Base-by-base conservation (phyloP, 1,140 invertebrate species). In the Drosophila sp. region DNA sequence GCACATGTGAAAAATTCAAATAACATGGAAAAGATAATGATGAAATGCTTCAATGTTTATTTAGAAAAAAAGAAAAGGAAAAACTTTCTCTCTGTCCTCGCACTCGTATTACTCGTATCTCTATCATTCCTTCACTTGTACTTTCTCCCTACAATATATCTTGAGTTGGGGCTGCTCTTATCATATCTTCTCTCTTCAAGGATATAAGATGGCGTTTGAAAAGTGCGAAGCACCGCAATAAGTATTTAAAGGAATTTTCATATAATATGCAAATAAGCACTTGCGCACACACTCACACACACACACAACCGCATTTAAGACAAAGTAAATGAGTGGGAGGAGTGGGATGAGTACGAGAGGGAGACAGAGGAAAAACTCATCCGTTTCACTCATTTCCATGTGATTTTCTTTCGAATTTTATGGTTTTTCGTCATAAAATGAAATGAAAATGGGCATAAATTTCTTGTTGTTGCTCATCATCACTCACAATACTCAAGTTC, bases 161-260 rank as follows among this genome's bases (percentile, higher is more conserved):
- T 9, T 45, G 54, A 36, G 14, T 41, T 66, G 14, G 53, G 29
- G 46, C 27, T 59, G 25, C 21, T 59, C 65, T 64, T 69, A 69
- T 75, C 58, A 48, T 61, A 40, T 57, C 29, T 59, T 57, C 50
- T 69, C 46, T 50, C 46, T 73, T 40, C 65, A 41, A 66, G 67
- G 65, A 54, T 65, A 50, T 74, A 76, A 77, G 80, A 89, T 83
- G 83, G 79, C 76, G 77, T 87, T 74, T 70, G 72, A 50, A 69
- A 74, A 75, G 74, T 63, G 78, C 82, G 69, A 66, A 76, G 76
- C 83, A 61, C 64, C 76, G 83, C 81, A 79, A 87, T 81, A 89
- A 89, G 84, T 89, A 78, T 84, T 87, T 89, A 79, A 87, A 87
- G 76, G 76, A 81, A 79, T 86, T 86, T 86, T 89, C 82, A 87